These are phyloP conservation scores for Sminthurinus aureus DNA, from an alignment of 2,888 invertebrate species.

Conservation along the genomic window DNA sequence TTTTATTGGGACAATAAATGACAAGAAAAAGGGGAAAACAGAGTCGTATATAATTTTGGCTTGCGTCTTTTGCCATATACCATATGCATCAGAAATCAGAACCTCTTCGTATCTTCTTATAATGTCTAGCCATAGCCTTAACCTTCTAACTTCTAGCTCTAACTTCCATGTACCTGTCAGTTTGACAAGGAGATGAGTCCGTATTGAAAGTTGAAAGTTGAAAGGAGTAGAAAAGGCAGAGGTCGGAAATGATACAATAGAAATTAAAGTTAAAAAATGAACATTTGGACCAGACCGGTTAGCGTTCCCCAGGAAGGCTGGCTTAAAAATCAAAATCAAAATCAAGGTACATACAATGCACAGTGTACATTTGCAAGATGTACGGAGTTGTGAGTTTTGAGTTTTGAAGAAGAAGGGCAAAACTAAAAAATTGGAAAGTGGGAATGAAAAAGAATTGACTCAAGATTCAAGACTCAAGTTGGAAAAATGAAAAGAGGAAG, in stretches of 20 bases:
- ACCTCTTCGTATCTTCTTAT: constrained; percentile 3
- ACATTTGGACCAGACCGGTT: constrained; percentile 22
- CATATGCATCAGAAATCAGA: too few relatives aligned
- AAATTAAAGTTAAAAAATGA: not conserved
- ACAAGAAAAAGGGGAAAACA: constrained; percentile 14
- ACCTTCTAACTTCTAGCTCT: too few relatives aligned
- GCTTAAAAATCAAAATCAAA: too few relatives aligned
- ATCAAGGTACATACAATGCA: too few relatives aligned
- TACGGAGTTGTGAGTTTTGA: too few relatives aligned
- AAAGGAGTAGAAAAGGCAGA: not conserved
- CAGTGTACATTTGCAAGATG: too few relatives aligned
- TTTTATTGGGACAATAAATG: constrained; percentile 32
- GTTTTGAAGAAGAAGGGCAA: not conserved
- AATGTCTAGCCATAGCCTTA: not conserved
- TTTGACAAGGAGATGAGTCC: too few relatives aligned
- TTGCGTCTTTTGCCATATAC: constrained; percentile 13
- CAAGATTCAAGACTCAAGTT: too few relatives aligned
- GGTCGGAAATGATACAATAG: not conserved
- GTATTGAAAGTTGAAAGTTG: not conserved
- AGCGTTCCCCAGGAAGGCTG: constrained; percentile 18
- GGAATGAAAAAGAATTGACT: too few relatives aligned
- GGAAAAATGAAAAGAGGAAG: too few relatives aligned
- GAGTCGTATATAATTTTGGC: constrained; percentile 23
- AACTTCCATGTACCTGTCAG: too few relatives aligned
- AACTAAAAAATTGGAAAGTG: not conserved